Conservation (phyloP, 2,888 invertebrate species). For the Nemotelus pantherinus region DNA sequence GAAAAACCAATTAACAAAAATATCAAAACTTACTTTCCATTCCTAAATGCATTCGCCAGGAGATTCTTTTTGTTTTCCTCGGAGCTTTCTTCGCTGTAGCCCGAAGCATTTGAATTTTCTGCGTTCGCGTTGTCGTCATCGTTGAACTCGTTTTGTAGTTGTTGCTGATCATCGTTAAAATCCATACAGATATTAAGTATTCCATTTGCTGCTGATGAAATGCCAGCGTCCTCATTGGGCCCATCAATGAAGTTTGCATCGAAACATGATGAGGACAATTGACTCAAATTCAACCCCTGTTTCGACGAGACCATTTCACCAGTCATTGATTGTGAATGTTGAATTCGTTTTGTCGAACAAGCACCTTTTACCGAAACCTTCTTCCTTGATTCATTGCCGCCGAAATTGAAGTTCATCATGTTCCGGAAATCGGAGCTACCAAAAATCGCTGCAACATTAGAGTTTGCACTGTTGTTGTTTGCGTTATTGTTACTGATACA, state of each 20-base stretch:
- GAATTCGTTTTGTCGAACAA: conserved; percentile 50
- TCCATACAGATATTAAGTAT: conserved; percentile 7
- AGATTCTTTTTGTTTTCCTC: conserved; percentile 64
- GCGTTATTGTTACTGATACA: not conserved
- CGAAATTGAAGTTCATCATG: conserved; percentile 60
- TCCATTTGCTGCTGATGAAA: not conserved
- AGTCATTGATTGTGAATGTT: conserved; percentile 51
- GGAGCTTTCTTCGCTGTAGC: conserved; percentile 55
- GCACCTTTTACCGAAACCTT: conserved; percentile 59
- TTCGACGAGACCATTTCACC: conserved; percentile 30
- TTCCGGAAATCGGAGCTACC: conserved; percentile 55
- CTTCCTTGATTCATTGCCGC: conserved; percentile 59
- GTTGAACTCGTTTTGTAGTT: conserved; percentile 29
- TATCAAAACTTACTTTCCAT: conserved; percentile 57
- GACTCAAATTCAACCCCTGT: conserved; percentile 25
- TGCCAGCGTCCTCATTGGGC: not conserved
- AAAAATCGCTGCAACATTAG: conserved; percentile 45
- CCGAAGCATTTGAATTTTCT: conserved; percentile 32
- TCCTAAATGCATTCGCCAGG: conserved; percentile 62
- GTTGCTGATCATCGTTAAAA: conserved; percentile 8
- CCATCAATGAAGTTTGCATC: not conserved
- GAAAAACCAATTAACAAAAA: not conserved
- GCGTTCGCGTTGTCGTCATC: conserved; percentile 44
- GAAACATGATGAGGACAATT: conserved; percentile 12
- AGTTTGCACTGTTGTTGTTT: conserved; percentile 37